Evolutionary conservation across 2,797 vertebrate genomes (phyloP).

Genomic region (Sebastes nivosus): DNA sequence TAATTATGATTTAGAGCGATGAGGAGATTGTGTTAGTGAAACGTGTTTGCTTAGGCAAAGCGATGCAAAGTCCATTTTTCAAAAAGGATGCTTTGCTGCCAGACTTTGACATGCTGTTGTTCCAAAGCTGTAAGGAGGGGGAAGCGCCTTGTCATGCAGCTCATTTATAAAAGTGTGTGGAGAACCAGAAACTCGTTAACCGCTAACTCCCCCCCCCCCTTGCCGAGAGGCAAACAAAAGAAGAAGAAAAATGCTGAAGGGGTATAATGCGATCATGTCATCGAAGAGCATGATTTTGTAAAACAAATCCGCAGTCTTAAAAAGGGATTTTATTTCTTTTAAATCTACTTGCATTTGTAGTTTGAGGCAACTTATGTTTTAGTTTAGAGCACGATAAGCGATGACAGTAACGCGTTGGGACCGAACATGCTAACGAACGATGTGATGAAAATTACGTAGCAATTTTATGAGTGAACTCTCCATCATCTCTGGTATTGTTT

Average conservation of each 20-base stretch:
- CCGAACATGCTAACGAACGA: not conserved
- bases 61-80: slow-evolving; percentile 42
- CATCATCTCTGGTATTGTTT: slow-evolving; percentile 23
- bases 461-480: slow-evolving; percentile 4
- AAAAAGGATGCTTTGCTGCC: slow-evolving; percentile 45
- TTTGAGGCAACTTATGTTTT: not conserved
- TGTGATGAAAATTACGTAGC: not conserved
- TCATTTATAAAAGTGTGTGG: slow-evolving; percentile 44
- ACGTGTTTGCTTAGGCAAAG: slow-evolving; percentile 65
- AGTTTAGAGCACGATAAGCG: not conserved
- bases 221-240: slow-evolving; percentile 18
- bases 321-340: not conserved
- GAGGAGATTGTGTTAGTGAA: slow-evolving; percentile 46
- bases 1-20: slow-evolving; percentile 58
- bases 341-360: not conserved
- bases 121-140: slow-evolving; percentile 24
- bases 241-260: slow-evolving; percentile 1
- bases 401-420: not conserved
- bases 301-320: not conserved
- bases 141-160: slow-evolving; percentile 43
- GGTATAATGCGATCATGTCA: not conserved
- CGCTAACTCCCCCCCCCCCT: not conserved
- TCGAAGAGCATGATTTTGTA: not conserved
- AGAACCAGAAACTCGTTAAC: slow-evolving; percentile 21
- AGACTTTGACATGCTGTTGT: slow-evolving; percentile 51